phyloP scores from a whole-genome alignment of 92 coral and sea anemone genomes.

The Blastomussa wellsi region DNA sequence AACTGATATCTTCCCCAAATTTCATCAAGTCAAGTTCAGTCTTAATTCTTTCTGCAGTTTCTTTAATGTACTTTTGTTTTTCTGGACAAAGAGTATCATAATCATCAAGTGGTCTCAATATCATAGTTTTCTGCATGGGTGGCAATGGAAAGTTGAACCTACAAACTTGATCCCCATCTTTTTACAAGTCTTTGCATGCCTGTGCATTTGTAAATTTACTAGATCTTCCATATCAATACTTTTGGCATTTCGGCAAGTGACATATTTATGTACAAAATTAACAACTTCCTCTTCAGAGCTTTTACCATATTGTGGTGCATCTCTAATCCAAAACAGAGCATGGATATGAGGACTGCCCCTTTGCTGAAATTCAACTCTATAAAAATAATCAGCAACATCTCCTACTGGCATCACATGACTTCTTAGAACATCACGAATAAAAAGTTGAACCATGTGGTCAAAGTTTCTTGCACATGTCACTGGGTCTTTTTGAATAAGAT shows the following conservation, averaged over 20 bases:
- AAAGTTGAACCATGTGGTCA: constrained; percentile 69
- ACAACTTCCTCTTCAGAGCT: constrained; percentile 43
- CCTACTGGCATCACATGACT: constrained; percentile 56
- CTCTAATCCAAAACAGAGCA: no score
- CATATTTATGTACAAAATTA: constrained; percentile 58
- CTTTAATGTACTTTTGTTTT: not conserved
- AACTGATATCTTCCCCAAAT: constrained; percentile 28
- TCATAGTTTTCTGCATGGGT: constrained; percentile 62
- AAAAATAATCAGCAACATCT: no score
- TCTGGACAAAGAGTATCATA: no score
- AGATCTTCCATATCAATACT: constrained; percentile 44
- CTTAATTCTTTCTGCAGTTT: constrained; percentile 30
- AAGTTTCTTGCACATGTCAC: constrained; percentile 78
- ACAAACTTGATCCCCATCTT: constrained; percentile 38
- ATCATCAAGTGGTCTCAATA: constrained; percentile 48
- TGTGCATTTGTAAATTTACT: constrained; percentile 53
- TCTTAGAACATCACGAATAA: constrained; percentile 53
- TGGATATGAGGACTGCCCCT: no score
- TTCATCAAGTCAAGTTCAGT: constrained; percentile 30
- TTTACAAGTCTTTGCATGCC: constrained; percentile 71
- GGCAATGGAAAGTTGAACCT: constrained; percentile 71
- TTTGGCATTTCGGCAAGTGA: constrained; percentile 45
- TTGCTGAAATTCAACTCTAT: no score
- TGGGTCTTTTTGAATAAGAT: constrained; percentile 72
- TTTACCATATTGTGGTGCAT: no score